Evolutionary conservation across 2,113 vertebrate species (phyloP).

Genomic region (Garra rufa): DNA sequence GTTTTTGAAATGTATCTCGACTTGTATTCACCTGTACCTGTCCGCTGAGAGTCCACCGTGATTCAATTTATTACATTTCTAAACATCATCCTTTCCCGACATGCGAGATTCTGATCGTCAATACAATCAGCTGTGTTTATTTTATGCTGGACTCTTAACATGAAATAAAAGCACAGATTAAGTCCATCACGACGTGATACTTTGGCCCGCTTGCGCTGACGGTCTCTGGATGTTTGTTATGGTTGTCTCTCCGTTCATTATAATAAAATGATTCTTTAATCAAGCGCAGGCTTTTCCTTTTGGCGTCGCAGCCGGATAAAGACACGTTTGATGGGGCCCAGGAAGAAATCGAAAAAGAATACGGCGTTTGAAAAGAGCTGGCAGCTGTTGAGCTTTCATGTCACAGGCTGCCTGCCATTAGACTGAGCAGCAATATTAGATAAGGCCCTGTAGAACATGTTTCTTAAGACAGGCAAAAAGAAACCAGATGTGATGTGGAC

Average conservation of each 20-base stretch:
- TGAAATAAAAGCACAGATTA: constrained; percentile 18
- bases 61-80: background rate
- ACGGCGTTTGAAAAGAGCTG: constrained; percentile 36
- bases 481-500: constrained; percentile 58
- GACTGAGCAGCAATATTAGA: constrained; percentile 52
- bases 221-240: constrained; percentile 27
- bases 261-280: constrained; percentile 48
- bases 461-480: constrained; percentile 54
- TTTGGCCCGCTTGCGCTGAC: constrained; percentile 1
- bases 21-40: constrained; percentile 29
- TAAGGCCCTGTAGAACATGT: constrained; percentile 55
- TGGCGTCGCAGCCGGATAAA: constrained; percentile 20
- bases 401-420: constrained; percentile 48
- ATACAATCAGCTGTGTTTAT: constrained; percentile 32
- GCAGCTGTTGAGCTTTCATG: constrained; percentile 51
- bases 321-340: constrained; percentile 40
- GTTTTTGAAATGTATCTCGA: constrained; percentile 33
- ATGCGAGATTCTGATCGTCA: constrained; percentile 23
- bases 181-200: constrained; percentile 33
- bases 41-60: constrained; percentile 24
- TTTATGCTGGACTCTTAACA: constrained; percentile 11
- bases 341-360: constrained; percentile 36
- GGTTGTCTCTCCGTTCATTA: constrained; percentile 6
- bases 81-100: background rate
- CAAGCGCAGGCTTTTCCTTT: constrained; percentile 43